Conservation (phyloP, 2,797 vertebrate genomes). For the Varecia variegata region DNA sequence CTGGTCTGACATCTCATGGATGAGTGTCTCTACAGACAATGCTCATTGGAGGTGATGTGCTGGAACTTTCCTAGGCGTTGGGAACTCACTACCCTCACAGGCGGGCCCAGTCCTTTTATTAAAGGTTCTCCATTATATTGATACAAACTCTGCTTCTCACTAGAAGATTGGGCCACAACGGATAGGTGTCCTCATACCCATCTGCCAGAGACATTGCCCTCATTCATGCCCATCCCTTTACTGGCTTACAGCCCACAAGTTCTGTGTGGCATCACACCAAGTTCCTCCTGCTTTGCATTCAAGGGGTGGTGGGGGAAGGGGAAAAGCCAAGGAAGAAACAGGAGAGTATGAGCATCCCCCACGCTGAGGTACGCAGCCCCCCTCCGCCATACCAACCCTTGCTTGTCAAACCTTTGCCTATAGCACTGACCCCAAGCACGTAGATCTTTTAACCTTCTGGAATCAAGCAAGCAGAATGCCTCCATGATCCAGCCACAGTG, state of each 20-base stretch:
- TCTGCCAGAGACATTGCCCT: neutral
- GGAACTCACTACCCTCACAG: neutral
- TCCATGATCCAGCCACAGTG: neutral
- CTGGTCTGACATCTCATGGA: neutral
- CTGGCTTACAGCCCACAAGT: neutral
- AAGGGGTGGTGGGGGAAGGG: fast-evolving
- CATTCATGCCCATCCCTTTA: fast-evolving
- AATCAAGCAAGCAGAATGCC: neutral
- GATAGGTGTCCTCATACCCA: neutral
- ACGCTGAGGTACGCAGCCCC: neutral
- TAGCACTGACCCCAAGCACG: neutral
- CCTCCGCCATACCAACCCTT: neutral
- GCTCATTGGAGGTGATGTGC: neutral
- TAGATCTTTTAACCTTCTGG: neutral
- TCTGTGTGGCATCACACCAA: neutral
- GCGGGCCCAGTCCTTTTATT: neutral
- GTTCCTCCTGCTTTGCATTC: neutral
- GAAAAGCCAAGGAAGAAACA: neutral
- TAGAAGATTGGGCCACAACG: neutral
- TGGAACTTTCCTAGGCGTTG: neutral
- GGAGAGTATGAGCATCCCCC: neutral
- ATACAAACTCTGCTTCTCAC: neutral
- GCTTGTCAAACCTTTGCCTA: neutral
- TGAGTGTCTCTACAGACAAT: neutral
- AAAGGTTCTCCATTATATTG: neutral